Evolutionary conservation across 2,797 vertebrate genomes (phyloP).

Genomic region (Clamator glandarius): DNA sequence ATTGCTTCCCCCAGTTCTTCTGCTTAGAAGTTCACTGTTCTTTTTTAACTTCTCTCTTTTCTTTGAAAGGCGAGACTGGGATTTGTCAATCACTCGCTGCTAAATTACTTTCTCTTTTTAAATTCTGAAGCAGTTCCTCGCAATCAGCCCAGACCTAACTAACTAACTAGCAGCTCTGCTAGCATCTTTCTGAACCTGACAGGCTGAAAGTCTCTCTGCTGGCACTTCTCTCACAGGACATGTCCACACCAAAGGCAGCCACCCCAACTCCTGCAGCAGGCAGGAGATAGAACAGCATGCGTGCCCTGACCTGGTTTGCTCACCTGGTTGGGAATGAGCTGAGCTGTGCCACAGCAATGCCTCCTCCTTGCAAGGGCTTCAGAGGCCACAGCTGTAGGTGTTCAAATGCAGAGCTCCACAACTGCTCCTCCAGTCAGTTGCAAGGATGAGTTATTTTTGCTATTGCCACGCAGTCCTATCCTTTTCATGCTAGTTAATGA

Average conservation of each 20-base stretch:
- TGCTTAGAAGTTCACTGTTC: not conserved
- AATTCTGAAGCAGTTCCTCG: not conserved
- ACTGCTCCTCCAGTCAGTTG: not conserved
- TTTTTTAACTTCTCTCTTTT: not conserved
- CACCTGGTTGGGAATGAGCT: not conserved
- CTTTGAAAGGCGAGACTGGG: not conserved
- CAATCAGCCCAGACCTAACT: not conserved
- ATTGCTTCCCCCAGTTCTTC: not conserved
- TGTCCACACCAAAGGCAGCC: not conserved
- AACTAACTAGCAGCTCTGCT: not conserved
- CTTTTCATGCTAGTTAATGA: not conserved
- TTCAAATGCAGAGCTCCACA: not conserved
- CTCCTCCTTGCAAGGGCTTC: not conserved
- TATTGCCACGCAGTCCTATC: not conserved
- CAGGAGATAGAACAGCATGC: not conserved
- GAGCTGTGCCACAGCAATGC: not conserved
- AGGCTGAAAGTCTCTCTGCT: not conserved
- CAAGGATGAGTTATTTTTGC: not conserved
- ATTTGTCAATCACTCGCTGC: not conserved
- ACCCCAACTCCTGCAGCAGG: not conserved
- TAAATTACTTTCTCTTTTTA: not conserved
- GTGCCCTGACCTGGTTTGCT: not conserved
- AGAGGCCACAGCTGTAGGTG: not conserved
- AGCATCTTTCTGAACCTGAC: accelerated
- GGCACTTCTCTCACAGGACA: not conserved